Percentiles rank a stretch among this genome's conserved stretches.
Conservation (phyloP, 2,797 vertebrate genomes). For the Phalloptychus januarius region DNA sequence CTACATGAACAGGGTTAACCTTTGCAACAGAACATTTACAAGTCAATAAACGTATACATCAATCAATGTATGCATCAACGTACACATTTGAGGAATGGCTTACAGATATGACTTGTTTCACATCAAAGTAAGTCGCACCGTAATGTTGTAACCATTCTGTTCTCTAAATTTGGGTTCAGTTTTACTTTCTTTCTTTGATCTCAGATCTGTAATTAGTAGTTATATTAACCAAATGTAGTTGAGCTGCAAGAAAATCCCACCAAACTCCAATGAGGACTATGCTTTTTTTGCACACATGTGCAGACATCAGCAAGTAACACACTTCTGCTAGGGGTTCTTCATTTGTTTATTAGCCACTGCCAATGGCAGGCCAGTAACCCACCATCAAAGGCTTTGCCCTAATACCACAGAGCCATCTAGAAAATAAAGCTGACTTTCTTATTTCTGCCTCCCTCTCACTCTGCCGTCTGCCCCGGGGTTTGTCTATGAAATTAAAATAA, state of each 20-base stretch:
- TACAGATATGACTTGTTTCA: not conserved
- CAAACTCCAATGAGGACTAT: slow-evolving; percentile 11
- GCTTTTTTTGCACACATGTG: slow-evolving; percentile 10
- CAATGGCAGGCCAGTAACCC: slow-evolving; percentile 59
- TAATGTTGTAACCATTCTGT: not conserved
- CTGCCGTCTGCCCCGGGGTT: slow-evolving; percentile 75
- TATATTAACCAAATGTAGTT: slow-evolving; percentile 11
- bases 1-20: not conserved
- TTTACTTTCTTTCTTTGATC: not conserved
- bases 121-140: not conserved
- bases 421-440: slow-evolving; percentile 72
- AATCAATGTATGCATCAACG: not conserved
- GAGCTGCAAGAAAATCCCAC: slow-evolving; percentile 18
- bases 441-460: slow-evolving; percentile 58
- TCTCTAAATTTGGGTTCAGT: not conserved
- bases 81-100: not conserved
- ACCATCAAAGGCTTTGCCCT: slow-evolving; percentile 71
- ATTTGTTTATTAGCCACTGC: slow-evolving; percentile 61
- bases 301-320: slow-evolving; percentile 36
- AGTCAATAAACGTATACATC: not conserved
- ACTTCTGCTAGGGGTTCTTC: slow-evolving; percentile 48
- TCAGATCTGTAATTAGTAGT: slow-evolving; percentile 5
- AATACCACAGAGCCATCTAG: slow-evolving; percentile 63
- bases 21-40: not conserved
- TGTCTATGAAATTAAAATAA: slow-evolving; percentile 84